Evolutionary conservation across 2,113 vertebrate species (phyloP), one percentile per base, ranked within the genome.

Genomic region (Gobius niger): DNA sequence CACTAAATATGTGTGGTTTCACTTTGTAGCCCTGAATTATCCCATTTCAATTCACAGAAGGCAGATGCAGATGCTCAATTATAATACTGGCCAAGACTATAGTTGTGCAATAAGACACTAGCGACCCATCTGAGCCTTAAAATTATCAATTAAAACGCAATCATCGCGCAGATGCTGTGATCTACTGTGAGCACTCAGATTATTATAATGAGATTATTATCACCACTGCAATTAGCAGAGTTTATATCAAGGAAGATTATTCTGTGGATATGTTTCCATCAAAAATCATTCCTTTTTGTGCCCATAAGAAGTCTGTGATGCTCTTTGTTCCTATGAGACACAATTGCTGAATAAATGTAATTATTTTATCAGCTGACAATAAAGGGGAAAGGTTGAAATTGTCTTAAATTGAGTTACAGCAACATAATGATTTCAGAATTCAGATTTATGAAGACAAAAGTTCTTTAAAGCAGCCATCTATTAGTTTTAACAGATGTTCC

Each of bases 1-100:
- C 14, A 42, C 40, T 7, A 41, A 59, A 59, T 59, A 13, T 14
- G 13, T 41, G 56, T 60, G 11, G 18, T 34, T 56, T 60, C 14
- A 42, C n/a, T 60, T 60, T 10, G 34, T n/a, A 60, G 57, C 40
- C 40, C 41, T 42, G 40, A 60, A 60, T 60, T 44, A 60, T 60
- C 40, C 57, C 13, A 60, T 60, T 60, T n/a, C 57, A 60, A 15
- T 42, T 7, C 57, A 60, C 57, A 60, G 57, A 60, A 60, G 57
- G 57, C 57, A 60, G 40, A 60, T 60, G 57, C 57, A 60, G 40
- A 60, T 60, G 57, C 57, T 60, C 57, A 42, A n/a, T 60, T 60
- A 57, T 57, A 40, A 15, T 42, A 60, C 57, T 60, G 34, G 57
- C 57, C n/a, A 60, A 60, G 8, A 60, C 57, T 60, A 41, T 42